These are phyloP conservation scores for Ectemnius continuus DNA, from an alignment of 2,888 invertebrate species.

Conservation along the genomic window DNA sequence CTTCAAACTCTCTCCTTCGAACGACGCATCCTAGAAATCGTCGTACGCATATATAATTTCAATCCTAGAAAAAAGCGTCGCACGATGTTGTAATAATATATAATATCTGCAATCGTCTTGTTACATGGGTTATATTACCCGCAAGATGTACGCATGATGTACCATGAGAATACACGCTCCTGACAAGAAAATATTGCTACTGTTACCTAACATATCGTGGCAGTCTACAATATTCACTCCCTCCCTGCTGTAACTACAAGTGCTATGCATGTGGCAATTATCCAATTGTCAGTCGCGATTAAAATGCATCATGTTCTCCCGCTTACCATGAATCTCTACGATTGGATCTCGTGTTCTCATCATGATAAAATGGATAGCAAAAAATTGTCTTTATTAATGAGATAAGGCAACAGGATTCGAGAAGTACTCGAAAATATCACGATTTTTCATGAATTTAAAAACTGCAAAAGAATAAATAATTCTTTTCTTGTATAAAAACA, in stretches of 20 bases:
- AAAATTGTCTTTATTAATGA: constrained; percentile 66
- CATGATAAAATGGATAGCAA: constrained; percentile 68
- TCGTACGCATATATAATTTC: constrained; percentile 35
- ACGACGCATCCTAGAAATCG: constrained; percentile 32
- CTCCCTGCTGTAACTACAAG: too few relatives aligned
- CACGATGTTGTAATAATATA: constrained; percentile 34
- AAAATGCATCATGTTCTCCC: too few relatives aligned
- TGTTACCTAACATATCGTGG: not conserved
- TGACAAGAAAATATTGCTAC: constrained; percentile 48
- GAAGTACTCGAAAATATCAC: constrained; percentile 65
- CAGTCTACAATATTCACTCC: constrained; percentile 4
- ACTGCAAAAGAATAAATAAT: constrained; percentile 22
- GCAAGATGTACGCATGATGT: constrained; percentile 31
- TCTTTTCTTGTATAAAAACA: too few relatives aligned
- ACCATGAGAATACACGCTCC: constrained; percentile 30
- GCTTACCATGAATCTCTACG: too few relatives aligned
- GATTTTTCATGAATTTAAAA: constrained; percentile 44
- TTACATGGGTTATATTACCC: constrained; percentile 14
- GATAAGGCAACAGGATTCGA: constrained; percentile 73
- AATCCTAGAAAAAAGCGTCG: constrained; percentile 37
- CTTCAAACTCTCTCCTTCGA: constrained; percentile 40
- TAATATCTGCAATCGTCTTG: constrained; percentile 28
- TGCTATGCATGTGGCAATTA: too few relatives aligned
- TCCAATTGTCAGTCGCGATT: too few relatives aligned
- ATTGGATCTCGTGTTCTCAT: not conserved